Base-by-base conservation (phyloP, 2,888 invertebrate genomes). In the Quadroppia sp. region DNA sequence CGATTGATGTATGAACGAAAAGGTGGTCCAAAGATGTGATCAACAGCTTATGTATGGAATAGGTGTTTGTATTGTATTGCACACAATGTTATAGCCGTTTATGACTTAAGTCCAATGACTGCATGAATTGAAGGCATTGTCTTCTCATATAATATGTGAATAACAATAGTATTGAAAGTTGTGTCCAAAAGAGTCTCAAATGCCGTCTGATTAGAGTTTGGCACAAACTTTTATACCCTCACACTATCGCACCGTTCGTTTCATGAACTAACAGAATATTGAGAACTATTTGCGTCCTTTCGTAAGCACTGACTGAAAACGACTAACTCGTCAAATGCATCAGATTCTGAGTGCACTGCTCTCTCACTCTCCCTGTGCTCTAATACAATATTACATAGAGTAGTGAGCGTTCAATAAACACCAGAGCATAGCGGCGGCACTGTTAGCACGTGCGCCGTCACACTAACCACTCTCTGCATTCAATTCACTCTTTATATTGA, bases 391-490 rank as follows among this genome's bases (percentile, higher is more conserved):
- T 30, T 15, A 13, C 20, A 53, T 7, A 25, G 20, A 23, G 13
- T 28, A 23, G 28, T 28, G 15, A 15, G 69, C 69, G 23, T 45
- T 69, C 69, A 69, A 69, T 69, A 20, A 25, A 25, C n/a, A 25
- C 25, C 36, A 40, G 64, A 69, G 11, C 69, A 69, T 25, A 42
- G 69, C 40, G 42, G 42, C 69, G 42, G 69, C 45, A 69, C 69
- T 64, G 61, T 36, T 64, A 64, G 61, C 61, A 36, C 61, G 36
- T 69, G 69, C 69, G 69, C 69, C 25, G 23, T n/a, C n/a, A 69
- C 15, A 69, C 69, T 40, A 69, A 32, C 42, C 61, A 36, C 61
- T 42, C 42, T 69, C 40, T 25, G 7, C 45, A 69, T n/a, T 69
- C 45, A 69, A 42, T 69, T 69, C 42, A 69, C 30, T 32, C 17